Evolutionary conservation across 2,888 invertebrate genomes (phyloP), one percentile per base, ranked within the genome.

Genomic region (Dicyrtomina minuta): DNA sequence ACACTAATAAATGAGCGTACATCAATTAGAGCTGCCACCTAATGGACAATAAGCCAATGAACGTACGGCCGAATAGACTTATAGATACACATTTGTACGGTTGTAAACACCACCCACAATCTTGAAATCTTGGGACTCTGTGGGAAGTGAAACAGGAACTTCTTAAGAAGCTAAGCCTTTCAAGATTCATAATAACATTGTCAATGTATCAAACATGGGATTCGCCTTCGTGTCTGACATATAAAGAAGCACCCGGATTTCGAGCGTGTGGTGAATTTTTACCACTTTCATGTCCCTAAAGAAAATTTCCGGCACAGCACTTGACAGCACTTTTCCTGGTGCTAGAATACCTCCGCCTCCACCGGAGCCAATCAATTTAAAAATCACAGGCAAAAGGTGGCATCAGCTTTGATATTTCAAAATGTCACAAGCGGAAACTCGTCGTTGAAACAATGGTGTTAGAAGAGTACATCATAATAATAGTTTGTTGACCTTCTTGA

Each of bases 201-300:
- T 61, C 12, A 70, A 69, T 60, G 53, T 71, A 17, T 66, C 69
- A 49, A 74, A 71, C 62, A 68, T 74, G 58, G 76, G 73, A 10
- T 78, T 77, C 33, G 78, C 78, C 24, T 78, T 78, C 68, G 78
- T 74, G n/a, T n/a, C n/a, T n/a, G n/a, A 72, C 77, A 27, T 77
- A 78, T 56, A 70, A 70, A 65, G 75, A 72, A 51, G 78, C 76
- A 44, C 78, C 78, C 10, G 78, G 78, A 20, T 78, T 77, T 59
- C 72, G 75, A 27, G 76, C 78, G 26, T 75, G 76, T 2, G 76
- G 75, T 1, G n/a, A n/a, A n/a, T n/a, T n/a, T n/a, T n/a, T n/a
- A n/a, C n/a, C n/a, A n/a, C n/a, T n/a, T n/a, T n/a, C n/a, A n/a
- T n/a, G n/a, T n/a, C n/a, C n/a, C n/a, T n/a, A n/a, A n/a, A n/a